Base-by-base conservation (phyloP, 2,113 vertebrate species). In the Collichthys lucidus region DNA sequence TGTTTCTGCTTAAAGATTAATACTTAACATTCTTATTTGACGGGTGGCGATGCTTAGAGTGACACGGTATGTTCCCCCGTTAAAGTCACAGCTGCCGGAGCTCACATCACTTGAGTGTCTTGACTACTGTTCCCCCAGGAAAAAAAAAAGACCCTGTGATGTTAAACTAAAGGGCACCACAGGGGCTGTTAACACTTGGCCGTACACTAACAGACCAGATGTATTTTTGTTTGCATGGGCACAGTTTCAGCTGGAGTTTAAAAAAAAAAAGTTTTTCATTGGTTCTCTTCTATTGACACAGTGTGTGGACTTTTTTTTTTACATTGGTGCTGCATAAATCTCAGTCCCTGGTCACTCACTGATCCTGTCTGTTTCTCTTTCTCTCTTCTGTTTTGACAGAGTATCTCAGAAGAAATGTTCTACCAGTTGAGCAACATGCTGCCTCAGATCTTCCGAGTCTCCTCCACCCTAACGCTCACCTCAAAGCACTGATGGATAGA, bases 341-440 rank as follows among this genome's bases (percentile, higher is more conserved):
- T 53, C 47, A 1, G 11, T 44, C 50, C 5, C 11, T 16, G 29
- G 42, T 22, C 80, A 19, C 26, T 70, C 40, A 24, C 40, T 82
- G 79, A 86, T 35, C 63, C 47, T 52, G 44, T 4, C n/a, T 74
- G 10, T 70, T 16, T 69, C 3, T 66, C 61, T 78, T 53, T 86
- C 57, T 79, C 78, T 77, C 61, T 65, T 62, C 74, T 90, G n/a
- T 76, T 50, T 81, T 82, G 7, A 71, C 95, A 99, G 97, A 98
- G 95, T 81, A 99, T 99, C 93, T 99, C 98, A 31, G 98, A 99
- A 84, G 98, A 99, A 89, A 98, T 95, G 95, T 99, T 99, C 92
- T 99, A 97, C 94, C 98, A 99, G 42, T 92, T 99, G 85, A 99
- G 98, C 92, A 99, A 96, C 93, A 99, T 99, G 98, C 95, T 99